Evolutionary conservation across 1,140 invertebrate genomes (phyloP).

Genomic region (Hormaphis cornu): DNA sequence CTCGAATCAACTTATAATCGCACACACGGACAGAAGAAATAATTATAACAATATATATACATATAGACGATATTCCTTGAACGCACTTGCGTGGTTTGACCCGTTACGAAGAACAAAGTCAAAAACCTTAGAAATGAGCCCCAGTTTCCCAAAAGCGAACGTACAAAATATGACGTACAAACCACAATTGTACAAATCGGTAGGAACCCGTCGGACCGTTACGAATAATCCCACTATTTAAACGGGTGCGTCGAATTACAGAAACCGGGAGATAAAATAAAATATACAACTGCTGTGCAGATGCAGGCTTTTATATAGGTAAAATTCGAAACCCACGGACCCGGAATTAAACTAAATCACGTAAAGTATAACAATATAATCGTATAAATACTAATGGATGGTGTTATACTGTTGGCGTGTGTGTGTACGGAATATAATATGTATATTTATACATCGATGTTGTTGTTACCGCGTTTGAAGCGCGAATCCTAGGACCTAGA

Average conservation of each 20-base stretch:
- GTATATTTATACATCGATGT: not conserved
- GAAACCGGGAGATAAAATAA: not conserved
- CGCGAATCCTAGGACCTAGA: too few relatives aligned
- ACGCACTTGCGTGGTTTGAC: not conserved
- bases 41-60: too few relatives aligned
- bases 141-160: not conserved
- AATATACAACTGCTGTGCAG: too few relatives aligned
- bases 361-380: not conserved
- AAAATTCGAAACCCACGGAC: not conserved
- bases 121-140: not conserved
- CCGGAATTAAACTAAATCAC: conserved; percentile 2
- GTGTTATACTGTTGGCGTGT: too few relatives aligned
- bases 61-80: too few relatives aligned
- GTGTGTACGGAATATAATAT: not conserved
- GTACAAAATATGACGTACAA: not conserved
- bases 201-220: not conserved
- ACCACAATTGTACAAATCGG: not conserved
- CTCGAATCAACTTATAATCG: too few relatives aligned
- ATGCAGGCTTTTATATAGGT: too few relatives aligned
- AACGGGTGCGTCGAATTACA: not conserved
- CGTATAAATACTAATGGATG: conserved; percentile 1
- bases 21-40: too few relatives aligned
- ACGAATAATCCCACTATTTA: not conserved
- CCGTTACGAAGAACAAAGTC: not conserved
- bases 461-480: too few relatives aligned